phyloP scores from a whole-genome alignment of 2,113 vertebrate species.

The Camelus bactrianus region DNA sequence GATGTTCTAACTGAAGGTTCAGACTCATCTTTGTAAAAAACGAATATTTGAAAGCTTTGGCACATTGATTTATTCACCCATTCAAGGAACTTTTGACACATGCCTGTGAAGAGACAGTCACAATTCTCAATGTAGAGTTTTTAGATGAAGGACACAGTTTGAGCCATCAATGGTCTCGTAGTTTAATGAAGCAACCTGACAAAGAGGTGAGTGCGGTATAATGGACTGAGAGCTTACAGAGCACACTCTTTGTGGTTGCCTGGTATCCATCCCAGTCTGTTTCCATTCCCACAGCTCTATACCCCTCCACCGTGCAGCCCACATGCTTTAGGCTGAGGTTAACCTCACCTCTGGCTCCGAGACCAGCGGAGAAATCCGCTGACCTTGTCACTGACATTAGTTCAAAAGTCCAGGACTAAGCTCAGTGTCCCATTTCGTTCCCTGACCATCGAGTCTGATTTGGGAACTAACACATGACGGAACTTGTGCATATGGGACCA shows the following conservation, averaged over 20 bases:
- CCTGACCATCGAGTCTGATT: neutral
- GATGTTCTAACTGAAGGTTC: neutral
- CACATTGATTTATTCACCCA: slow-evolving; percentile 4
- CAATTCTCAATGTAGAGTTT: slow-evolving; percentile 13
- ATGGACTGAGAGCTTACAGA: neutral
- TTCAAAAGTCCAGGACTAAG: neutral
- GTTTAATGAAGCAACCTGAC: neutral
- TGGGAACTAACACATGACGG: neutral
- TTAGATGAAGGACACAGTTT: neutral
- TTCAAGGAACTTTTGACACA: slow-evolving; percentile 45
- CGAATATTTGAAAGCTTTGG: neutral
- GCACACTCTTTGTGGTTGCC: neutral
- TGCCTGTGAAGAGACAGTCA: neutral
- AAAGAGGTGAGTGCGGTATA: neutral
- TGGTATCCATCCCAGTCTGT: neutral
- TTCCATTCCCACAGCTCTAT: neutral
- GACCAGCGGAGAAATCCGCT: neutral
- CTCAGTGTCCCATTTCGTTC: neutral
- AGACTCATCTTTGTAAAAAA: neutral
- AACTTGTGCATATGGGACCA: neutral
- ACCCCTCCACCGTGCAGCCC: neutral
- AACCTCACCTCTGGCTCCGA: neutral
- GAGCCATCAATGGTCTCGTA: neutral
- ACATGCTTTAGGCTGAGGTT: neutral
- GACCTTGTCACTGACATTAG: neutral